Evolutionary conservation across 53 echinoderm and acorn worm genomes (phyloP).

Genomic region (Stichopus horrens): DNA sequence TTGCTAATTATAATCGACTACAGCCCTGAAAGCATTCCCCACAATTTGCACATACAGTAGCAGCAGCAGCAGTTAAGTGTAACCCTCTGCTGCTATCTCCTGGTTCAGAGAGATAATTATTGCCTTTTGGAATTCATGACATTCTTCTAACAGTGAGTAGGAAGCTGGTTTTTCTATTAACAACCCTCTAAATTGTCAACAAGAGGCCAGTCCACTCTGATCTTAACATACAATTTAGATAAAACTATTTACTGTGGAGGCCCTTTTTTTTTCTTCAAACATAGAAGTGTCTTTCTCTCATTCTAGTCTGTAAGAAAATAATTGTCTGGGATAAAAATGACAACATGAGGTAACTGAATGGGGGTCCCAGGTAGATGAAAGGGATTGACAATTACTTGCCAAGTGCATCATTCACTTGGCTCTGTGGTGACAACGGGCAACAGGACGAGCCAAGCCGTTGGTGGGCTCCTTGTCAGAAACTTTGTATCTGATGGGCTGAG

Average conservation of each 20-base stretch:
- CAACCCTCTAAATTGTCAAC: background rate
- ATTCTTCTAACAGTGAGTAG: background rate
- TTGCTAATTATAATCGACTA: too few relatives aligned
- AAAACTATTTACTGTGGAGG: slow-evolving; percentile 16
- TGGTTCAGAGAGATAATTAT: too few relatives aligned
- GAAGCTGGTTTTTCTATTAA: background rate
- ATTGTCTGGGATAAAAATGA: background rate
- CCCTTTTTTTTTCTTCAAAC: background rate
- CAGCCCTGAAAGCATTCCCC: too few relatives aligned
- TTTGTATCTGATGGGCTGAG: background rate
- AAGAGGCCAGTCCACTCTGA: background rate
- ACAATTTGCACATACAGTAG: too few relatives aligned
- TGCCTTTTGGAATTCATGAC: background rate
- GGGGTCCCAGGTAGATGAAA: background rate
- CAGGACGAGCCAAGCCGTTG: background rate
- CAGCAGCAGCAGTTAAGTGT: too few relatives aligned
- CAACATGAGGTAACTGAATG: background rate
- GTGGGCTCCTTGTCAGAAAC: background rate
- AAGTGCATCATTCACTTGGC: background rate
- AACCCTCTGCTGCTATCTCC: too few relatives aligned
- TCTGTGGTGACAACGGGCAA: background rate
- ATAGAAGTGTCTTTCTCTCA: background rate
- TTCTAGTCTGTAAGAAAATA: slow-evolving; percentile 9
- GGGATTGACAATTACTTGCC: slow-evolving; percentile 22
- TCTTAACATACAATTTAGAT: slow-evolving; percentile 24